Evolutionary conservation across 2,113 vertebrate species (phyloP).

Genomic region (Cygnus buccinator): DNA sequence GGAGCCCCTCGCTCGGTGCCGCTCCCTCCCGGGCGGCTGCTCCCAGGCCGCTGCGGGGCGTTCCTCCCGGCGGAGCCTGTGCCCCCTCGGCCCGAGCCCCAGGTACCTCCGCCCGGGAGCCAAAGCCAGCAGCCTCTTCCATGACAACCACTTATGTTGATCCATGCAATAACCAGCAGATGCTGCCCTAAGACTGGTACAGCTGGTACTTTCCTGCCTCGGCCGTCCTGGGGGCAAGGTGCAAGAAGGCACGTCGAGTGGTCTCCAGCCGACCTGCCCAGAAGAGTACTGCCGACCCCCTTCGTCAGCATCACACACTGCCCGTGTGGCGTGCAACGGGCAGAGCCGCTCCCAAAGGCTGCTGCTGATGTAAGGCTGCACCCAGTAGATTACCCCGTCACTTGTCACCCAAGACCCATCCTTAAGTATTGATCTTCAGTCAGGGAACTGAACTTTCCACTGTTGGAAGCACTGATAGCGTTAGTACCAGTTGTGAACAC

Average conservation of each 20-base stretch:
- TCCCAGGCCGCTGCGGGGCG: not conserved
- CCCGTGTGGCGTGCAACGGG: not conserved
- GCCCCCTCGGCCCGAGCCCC: not conserved
- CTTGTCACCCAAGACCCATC: not conserved
- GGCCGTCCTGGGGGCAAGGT: slow-evolving; percentile 64
- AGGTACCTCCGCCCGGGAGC: slow-evolving; percentile 54
- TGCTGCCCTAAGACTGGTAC: slow-evolving; percentile 81
- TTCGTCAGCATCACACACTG: not conserved
- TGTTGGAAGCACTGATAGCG: not conserved
- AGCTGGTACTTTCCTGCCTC: slow-evolving; percentile 63
- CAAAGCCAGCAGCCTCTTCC: slow-evolving; percentile 60
- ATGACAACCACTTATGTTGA: slow-evolving; percentile 75
- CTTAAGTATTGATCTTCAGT: not conserved
- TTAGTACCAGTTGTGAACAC: not conserved
- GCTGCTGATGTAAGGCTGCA: not conserved
- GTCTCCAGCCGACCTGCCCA: not conserved
- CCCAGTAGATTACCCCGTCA: not conserved
- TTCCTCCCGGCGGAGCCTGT: not conserved
- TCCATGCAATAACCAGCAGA: slow-evolving; percentile 83
- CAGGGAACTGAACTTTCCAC: not conserved
- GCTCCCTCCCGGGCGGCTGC: not conserved
- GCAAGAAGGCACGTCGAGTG: slow-evolving; percentile 30
- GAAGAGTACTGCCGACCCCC: not conserved
- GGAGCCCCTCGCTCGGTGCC: not conserved
- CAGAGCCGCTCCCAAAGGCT: not conserved